Evolutionary conservation across 2,113 vertebrate species (phyloP).

Genomic region (Zosterops japonicus): DNA sequence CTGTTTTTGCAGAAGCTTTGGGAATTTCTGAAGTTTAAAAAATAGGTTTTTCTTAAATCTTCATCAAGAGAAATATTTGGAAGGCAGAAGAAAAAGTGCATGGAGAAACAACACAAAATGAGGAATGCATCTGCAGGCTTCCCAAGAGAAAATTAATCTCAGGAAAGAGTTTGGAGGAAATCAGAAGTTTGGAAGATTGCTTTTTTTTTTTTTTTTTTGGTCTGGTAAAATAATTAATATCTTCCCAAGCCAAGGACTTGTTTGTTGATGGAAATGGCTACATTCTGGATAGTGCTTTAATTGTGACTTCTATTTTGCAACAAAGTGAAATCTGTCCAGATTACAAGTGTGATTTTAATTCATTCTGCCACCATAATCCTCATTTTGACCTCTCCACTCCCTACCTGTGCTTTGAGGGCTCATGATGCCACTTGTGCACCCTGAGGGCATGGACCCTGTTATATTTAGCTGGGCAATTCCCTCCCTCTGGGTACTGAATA

Average conservation of each 20-base stretch:
- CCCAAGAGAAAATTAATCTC: not conserved
- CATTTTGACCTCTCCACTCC: not conserved
- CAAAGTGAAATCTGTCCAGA: not conserved
- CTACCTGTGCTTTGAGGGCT: not conserved
- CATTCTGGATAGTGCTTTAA: not conserved
- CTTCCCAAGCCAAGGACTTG: not conserved
- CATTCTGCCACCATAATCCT: fast-evolving
- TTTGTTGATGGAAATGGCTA: not conserved
- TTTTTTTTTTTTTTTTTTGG: not conserved
- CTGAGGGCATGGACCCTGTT: not conserved
- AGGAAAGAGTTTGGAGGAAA: not conserved
- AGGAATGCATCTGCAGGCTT: not conserved
- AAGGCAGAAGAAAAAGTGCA: not conserved
- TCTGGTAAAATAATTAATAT: not conserved
- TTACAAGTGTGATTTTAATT: not conserved
- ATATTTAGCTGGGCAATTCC: not conserved
- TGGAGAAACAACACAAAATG: not conserved
- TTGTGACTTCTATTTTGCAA: not conserved
- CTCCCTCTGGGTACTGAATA: not conserved
- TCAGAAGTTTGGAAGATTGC: not conserved
- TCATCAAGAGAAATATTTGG: not conserved
- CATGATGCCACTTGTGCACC: not conserved
- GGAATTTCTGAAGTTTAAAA: not conserved
- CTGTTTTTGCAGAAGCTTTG: not conserved
- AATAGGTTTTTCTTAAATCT: not conserved